Base-by-base conservation (phyloP, 2,113 vertebrate species). In the Indicator maculatus region DNA sequence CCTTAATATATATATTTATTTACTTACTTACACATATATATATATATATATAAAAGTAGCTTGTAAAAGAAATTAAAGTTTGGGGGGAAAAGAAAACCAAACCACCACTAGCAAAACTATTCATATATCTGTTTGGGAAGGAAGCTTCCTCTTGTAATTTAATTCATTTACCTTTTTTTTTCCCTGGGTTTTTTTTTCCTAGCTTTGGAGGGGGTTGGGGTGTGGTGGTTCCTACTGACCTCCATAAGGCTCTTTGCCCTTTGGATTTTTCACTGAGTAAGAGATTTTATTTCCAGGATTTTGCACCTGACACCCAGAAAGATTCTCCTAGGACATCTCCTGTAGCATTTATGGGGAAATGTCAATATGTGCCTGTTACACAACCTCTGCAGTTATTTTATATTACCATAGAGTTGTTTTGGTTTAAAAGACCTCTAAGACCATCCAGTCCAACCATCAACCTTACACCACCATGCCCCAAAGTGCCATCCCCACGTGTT, bases 171-270 rank as follows among this genome's bases (percentile, higher is more conserved):
- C 36, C 7, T 36, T 36, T 36, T 41, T 14, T 47, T 53, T 55
- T 84, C 28, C 23, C 28, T 53, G 12, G 8, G 41, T 60, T 53
- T 59, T 56, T 59, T 59, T 41, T 33, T 5, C n/a, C 4, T 8
- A 1, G 1, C 31, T 61, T 87, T 20, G 36, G 36, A 2, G 8
- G 5, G 2, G 2, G 2, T 5, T 61, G 39, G 38, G 5, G 6
- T 15, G 11, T 38, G 3, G 4, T 55, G 12, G 27, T 76, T 83
- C 64, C 72, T 69, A 75, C 19, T 33, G n/a, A 61, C 30, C 15
- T 55, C 31, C 61, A 31, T 21, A 76, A 82, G 24, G 33, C 28
- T 71, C 24, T 69, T 60, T 70, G 23, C 6, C 14, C 21, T 44
- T 23, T 14, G 3, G 36, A 53, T 13, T 82, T 83, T 89, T 76